phyloP scores from a whole-genome alignment of 2,113 vertebrate species.

The Bubo blakistoni region DNA sequence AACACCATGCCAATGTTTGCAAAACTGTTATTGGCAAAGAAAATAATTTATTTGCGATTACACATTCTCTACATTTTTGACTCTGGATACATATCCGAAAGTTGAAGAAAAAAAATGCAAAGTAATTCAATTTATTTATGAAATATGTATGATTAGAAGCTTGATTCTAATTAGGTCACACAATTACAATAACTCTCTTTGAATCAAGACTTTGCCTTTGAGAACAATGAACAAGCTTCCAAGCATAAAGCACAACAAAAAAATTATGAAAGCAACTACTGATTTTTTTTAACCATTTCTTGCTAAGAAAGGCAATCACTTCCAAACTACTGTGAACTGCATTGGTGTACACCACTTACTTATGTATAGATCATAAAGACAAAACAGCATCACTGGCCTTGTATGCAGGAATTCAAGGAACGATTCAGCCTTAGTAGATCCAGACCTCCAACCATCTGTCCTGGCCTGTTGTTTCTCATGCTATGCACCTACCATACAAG shows the following conservation, averaged over 20 bases:
- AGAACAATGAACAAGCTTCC: not conserved
- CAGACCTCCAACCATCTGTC: not conserved
- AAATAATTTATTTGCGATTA: not conserved
- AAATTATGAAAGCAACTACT: not conserved
- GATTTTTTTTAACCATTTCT: not conserved
- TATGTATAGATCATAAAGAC: not conserved
- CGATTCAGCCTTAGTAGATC: not conserved
- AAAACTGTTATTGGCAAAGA: not conserved
- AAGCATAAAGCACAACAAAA: not conserved
- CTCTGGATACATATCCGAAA: not conserved
- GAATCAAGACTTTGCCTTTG: not conserved
- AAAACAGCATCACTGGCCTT: not conserved
- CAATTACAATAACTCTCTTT: not conserved
- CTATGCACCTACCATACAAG: not conserved
- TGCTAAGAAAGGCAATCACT: not conserved
- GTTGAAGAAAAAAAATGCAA: not conserved
- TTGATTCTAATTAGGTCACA: not conserved
- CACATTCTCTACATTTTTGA: not conserved
- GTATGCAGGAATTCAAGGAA: not conserved
- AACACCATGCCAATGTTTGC: not conserved
- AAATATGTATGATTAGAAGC: not conserved
- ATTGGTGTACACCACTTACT: not conserved
- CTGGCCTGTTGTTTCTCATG: accelerated
- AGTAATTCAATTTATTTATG: not conserved
- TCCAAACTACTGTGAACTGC: not conserved